Evolutionary conservation across 2,888 invertebrate species (phyloP).

Genomic region (Drosophila siamana): DNA sequence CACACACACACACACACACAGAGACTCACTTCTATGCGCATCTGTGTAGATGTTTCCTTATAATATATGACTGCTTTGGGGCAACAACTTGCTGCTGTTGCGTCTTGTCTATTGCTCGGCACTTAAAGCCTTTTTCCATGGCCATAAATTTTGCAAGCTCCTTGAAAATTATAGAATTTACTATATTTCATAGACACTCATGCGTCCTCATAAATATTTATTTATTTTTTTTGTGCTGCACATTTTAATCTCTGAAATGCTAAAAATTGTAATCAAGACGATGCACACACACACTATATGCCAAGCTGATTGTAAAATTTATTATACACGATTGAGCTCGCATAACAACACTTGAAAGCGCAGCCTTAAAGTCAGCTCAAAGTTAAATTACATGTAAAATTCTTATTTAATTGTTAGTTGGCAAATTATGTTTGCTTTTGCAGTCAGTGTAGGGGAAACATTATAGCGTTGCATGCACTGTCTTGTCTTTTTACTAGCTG

Average conservation of each 20-base stretch:
- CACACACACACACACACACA: conserved; percentile 4
- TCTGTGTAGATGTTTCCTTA: conserved; percentile 10
- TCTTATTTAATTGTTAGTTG: neutral
- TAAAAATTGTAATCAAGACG: neutral
- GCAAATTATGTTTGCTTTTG: neutral
- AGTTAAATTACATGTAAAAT: neutral
- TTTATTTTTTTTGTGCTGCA: neutral
- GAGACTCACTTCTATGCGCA: neutral
- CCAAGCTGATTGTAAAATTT: neutral
- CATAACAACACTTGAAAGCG: conserved; percentile 5
- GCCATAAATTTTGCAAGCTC: conserved; percentile 43
- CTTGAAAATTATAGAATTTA: conserved; percentile 15
- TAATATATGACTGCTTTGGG: conserved; percentile 52
- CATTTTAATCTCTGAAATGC: neutral
- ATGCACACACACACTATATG: neutral
- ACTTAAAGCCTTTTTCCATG: conserved; percentile 31
- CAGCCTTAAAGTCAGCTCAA: neutral
- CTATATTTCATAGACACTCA: conserved; percentile 10
- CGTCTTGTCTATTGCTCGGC: conserved; percentile 39
- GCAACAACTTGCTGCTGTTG: conserved; percentile 23
- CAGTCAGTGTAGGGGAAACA: neutral
- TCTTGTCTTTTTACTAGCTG: neutral
- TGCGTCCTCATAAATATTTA: conserved; percentile 1
- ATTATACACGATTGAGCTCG: conserved; percentile 2
- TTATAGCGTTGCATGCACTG: neutral